phyloP scores from a whole-genome alignment of 1,140 invertebrate species.

The Saccostrea glomerata region DNA sequence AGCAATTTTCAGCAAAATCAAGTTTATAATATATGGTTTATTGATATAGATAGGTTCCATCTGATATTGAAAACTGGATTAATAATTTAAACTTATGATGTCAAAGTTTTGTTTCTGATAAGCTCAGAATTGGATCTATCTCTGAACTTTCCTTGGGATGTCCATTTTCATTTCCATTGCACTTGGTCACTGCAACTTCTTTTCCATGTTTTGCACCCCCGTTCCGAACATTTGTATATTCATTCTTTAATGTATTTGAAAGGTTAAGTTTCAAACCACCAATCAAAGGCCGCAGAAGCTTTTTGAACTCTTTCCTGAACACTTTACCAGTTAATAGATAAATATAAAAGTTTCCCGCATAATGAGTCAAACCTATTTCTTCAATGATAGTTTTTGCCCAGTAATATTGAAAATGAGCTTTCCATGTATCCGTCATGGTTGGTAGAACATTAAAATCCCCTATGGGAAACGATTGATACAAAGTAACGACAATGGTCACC shows the following conservation, averaged over 20 bases:
- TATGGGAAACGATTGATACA: constrained; percentile 61
- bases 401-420: constrained; percentile 66
- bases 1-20: too few relatives aligned
- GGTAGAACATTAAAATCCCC: constrained; percentile 32
- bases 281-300: constrained; percentile 58
- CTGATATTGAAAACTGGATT: too few relatives aligned
- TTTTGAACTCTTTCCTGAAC: constrained; percentile 74
- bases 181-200: constrained; percentile 56
- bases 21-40: too few relatives aligned
- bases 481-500: constrained; percentile 69
- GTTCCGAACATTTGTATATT: constrained; percentile 65
- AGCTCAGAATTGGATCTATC: constrained; percentile 11
- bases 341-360: constrained; percentile 77
- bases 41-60: too few relatives aligned
- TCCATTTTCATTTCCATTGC: constrained; percentile 57
- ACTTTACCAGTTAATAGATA: constrained; percentile 76
- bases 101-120: constrained; percentile 16
- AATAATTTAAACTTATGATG: background rate
- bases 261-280: constrained; percentile 52
- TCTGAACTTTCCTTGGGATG: background rate
- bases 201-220: constrained; percentile 57
- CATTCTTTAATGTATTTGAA: constrained; percentile 54
- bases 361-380: constrained; percentile 77
- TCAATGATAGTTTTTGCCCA: constrained; percentile 70
- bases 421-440: constrained; percentile 49